Percentiles rank a stretch among this genome's conserved stretches.
Evolutionary conservation across 2,888 invertebrate genomes (phyloP).

Genomic region (Melipona bicolor): DNA sequence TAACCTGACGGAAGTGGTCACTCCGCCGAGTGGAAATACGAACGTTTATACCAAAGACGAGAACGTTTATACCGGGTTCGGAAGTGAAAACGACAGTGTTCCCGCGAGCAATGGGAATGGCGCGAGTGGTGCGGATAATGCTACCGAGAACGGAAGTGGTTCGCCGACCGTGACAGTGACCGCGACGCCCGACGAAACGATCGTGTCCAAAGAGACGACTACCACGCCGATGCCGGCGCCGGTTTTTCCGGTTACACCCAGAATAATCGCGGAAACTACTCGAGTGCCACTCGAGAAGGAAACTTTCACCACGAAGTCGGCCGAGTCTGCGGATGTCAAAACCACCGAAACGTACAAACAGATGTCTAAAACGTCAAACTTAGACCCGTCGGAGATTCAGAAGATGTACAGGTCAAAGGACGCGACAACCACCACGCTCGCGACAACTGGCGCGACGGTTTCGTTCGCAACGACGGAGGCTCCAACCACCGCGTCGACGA

Average conservation of each 20-base stretch:
- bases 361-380: slow-evolving; percentile 64
- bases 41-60: slow-evolving; percentile 48
- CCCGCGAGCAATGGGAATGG: slow-evolving; percentile 7
- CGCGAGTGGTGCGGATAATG: slow-evolving; percentile 15
- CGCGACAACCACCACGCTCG: slow-evolving; percentile 40
- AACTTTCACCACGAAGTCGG: slow-evolving; percentile 54
- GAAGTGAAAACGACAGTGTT: slow-evolving; percentile 43
- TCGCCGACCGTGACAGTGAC: slow-evolving; percentile 60
- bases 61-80: neutral
- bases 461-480: slow-evolving; percentile 15
- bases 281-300: slow-evolving; percentile 43
- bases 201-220: slow-evolving; percentile 45
- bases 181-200: slow-evolving; percentile 52
- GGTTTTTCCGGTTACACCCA: slow-evolving; percentile 76
- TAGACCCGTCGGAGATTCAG: slow-evolving; percentile 81
- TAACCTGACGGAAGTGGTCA: slow-evolving; percentile 19
- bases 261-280: slow-evolving; percentile 59
- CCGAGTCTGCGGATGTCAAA: slow-evolving; percentile 44
- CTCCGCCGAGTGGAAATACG: neutral
- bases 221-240: slow-evolving; percentile 55
- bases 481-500: slow-evolving; percentile 26
- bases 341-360: slow-evolving; percentile 55
- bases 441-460: neutral
- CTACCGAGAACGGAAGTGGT: slow-evolving; percentile 39
- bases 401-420: slow-evolving; percentile 78